Base-by-base conservation (phyloP, 2,888 invertebrate species). In the Cheilosia grossa region DNA sequence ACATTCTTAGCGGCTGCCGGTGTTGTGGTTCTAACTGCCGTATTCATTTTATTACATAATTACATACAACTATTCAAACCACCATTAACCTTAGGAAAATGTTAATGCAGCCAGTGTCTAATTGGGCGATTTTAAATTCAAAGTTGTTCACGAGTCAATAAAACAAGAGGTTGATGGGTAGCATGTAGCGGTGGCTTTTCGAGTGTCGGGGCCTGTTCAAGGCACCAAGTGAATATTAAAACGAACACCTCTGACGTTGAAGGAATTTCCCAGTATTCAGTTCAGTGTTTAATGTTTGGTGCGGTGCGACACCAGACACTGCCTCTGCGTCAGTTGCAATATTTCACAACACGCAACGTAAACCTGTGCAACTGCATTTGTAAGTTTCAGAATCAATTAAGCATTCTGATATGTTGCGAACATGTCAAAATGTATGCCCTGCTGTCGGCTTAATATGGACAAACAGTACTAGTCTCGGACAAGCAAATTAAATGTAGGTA, bases 51-150 rank as follows among this genome's bases (percentile, higher is more conserved):
- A 80, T 80, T 79, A 74, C 69, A 80, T 75, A 83, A 80, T 83
- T 80, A 80, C 64, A 56, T 54, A 79, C 24, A 51, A 63, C 59
- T 56, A 78, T 63, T 42, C 24, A 37, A 61, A 79, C 30, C 19
- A 47, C 30, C 56, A 59, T 80, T 75, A 74, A 70, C 80, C 69
- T 74, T 59, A 69, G 63, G 30, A 79, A 83, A 83, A 73, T 80
- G 63, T 69, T 58, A 74, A 83, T 80, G 73, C 30, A 1, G 44
- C 19, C 42, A 1, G 44, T 24, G 51, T 79, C 74, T 83, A 80
- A 83, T 83, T 74, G 83, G 83, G 67, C 27, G 47, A 69, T 74
- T 80, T 82, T 42, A 47, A 74, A 83, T 83, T 80, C 64, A 64
- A 70, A 69, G 58, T 59, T 66, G 49, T 69, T 74, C 64, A 64